Base-by-base conservation (phyloP, 2,888 invertebrate genomes). In the Calameuta pallipes region DNA sequence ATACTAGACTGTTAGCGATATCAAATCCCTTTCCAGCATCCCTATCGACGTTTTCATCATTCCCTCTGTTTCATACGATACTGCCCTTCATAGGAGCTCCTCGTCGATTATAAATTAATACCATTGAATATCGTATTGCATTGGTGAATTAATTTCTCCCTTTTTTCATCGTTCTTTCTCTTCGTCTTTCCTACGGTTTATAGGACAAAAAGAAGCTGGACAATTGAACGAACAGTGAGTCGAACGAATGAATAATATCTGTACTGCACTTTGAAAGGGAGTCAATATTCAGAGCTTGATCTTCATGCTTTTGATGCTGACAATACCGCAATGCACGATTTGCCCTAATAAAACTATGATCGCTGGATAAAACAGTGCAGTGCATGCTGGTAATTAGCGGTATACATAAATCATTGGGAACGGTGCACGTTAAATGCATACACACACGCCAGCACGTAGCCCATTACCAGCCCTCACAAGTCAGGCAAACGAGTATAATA, bases 341-440 rank as follows among this genome's bases (percentile, higher is more conserved):
- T 85, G 88, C 74, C 87, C 88, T 88, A 88, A 90, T 90, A 90
- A 90, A 90, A 91, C 88, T 90, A 89, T 89, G 88, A 89, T 88
- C 85, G 88, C 81, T 85, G 87, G 90, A 90, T 90, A 90, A 90
- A 90, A 90, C 87, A 87, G 87, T 84, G 83, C 86, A 82, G 87
- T 85, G 88, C 89, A 87, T 84, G 88, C 85, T 88, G 88, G 91
- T 91, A 90, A 91, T 91, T 91, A 91, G 91, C 87, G 90, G 89
- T 90, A 87, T 88, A 88, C 91, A 90, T 91, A 90, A 91, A 91
- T 91, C 91, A 91, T 90, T 87, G 88, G 84, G 84, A 88, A 85
- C 86, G 87, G 87, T 86, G 87, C 89, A 85, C 85, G 83, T 86
- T 41, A 87, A 88, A 88, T 86, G 89, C 87, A 84, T 83, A 84